Evolutionary conservation across 2,888 invertebrate genomes (phyloP), one percentile per base, ranked within the genome.

Genomic region (Hofmannophila pseudospretella): DNA sequence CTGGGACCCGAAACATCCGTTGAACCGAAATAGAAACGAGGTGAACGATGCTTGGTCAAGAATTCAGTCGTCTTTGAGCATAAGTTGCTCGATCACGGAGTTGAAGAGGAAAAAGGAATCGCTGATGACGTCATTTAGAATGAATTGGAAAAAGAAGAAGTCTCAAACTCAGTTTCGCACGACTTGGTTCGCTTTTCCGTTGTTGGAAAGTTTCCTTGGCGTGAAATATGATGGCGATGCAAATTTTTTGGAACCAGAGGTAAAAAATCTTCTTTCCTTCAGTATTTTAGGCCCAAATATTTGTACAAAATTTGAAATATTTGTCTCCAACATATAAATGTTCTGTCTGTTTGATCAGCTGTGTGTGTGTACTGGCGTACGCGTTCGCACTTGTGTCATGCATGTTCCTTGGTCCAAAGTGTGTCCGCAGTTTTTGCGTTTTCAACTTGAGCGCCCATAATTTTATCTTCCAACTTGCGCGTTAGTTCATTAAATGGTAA

Each of bases 101-200:
- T 53, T 86, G 13, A 87, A 87, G 58, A 81, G 65, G 58, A 86
- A 87, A 58, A 86, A 84, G 44, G 86, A 86, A 46, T 80, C 79
- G 1, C 45, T 87, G 39, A 85, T 86, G 86, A 74, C 85, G 3
- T 69, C 79, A 2, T 86, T 77, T 47, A 65, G 85, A 48, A 63
- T 70, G 57, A 74, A 78, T 47, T 54, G 58, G 22, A 63, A 67
- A 54, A 78, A 76, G 55, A 72, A 67, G 48, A 64, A 50, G 41
- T 45, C 50, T 7, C 61, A 51, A 33, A 61, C 57, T 14, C 50
- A 54, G 9, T 80, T 75, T 56, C 69, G 63, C 9, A 69, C 73
- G 12, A 63, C 65, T 38, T 86, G 87, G 86, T 86, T 85, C 42
- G 82, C 82, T 4, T 87, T 65, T 62, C 54, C 67, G 5, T 42